Percentiles rank a stretch among this genome's conserved stretches.
Conservation (phyloP, 2,797 vertebrate genomes). For the Rhodeus uyekii region DNA sequence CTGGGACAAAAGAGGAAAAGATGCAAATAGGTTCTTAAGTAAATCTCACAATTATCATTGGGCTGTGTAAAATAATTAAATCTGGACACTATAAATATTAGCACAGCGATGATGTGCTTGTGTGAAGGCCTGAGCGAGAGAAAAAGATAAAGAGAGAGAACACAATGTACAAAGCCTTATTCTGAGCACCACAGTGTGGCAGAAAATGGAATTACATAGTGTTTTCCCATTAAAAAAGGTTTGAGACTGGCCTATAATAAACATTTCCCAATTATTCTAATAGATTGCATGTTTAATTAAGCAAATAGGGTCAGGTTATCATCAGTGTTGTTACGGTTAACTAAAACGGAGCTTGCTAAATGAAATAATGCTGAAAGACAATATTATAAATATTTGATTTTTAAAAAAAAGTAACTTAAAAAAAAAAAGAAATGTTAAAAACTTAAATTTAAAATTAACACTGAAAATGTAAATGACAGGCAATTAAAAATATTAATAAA, state of each 20-base stretch:
- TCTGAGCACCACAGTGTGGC: conserved; percentile 30
- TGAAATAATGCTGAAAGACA: not conserved
- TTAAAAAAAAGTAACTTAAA: not conserved
- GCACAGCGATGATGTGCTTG: not conserved
- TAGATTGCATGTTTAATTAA: not conserved
- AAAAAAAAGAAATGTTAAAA: not conserved
- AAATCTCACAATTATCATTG: not conserved
- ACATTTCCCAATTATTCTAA: not conserved
- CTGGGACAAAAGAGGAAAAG: conserved; percentile 65
- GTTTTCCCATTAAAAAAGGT: not conserved
- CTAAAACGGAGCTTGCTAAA: not conserved
- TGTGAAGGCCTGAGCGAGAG: not conserved
- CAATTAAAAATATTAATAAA: too few species aligned
- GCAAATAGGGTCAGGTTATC: not conserved
- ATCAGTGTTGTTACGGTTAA: not conserved
- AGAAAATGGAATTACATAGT: conserved; percentile 1
- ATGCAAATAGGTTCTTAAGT: not conserved
- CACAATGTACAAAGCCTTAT: not conserved
- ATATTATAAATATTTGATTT: not conserved
- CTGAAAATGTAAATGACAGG: too few species aligned
- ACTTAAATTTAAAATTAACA: too few species aligned
- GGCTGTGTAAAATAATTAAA: not conserved
- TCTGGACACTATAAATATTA: not conserved
- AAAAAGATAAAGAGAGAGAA: not conserved
- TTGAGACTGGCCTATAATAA: not conserved